Percentiles rank a stretch among this genome's conserved stretches.
These are phyloP conservation scores for Mimas tiliae DNA, from an alignment of 2,888 invertebrate genomes.

Conservation along the genomic window DNA sequence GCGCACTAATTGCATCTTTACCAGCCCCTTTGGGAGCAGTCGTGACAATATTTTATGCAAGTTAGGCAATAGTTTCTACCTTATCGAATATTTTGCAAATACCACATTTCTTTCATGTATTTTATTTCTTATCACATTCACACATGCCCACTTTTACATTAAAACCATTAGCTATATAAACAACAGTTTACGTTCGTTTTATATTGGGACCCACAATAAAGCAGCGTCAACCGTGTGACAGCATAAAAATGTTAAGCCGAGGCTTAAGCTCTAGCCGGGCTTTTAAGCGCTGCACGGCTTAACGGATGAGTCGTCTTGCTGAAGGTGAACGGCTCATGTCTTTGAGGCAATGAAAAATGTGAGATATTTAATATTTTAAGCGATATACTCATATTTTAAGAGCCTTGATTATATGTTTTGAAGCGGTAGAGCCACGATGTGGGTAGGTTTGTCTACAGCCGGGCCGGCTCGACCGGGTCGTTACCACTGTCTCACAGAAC, in stretches of 20 bases:
- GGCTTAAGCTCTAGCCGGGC: slow-evolving; percentile 16
- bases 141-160: background rate
- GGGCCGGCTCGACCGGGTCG: too few species aligned
- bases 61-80: too few species aligned
- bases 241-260: slow-evolving; percentile 22
- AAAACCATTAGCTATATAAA: slow-evolving; percentile 3
- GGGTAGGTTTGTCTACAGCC: too few species aligned
- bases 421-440: too few species aligned
- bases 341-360: slow-evolving; percentile 21
- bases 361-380: background rate
- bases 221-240: slow-evolving; percentile 15
- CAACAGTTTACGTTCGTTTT: slow-evolving; percentile 10
- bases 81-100: too few species aligned
- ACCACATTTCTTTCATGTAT: background rate
- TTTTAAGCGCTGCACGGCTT: slow-evolving; percentile 22
- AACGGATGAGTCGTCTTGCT: slow-evolving; percentile 23
- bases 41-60: too few species aligned
- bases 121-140: background rate
- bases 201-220: slow-evolving; percentile 18
- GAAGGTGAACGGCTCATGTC: slow-evolving; percentile 13
- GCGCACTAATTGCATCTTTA: too few species aligned
- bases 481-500: too few species aligned
- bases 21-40: too few species aligned
- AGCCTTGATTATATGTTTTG: background rate
- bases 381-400: background rate